A percentile compares a stretch with the other conserved stretches of the same genome.
phyloP scores from a whole-genome alignment of 2,797 vertebrate genomes.

The Bucorvus abyssinicus region DNA sequence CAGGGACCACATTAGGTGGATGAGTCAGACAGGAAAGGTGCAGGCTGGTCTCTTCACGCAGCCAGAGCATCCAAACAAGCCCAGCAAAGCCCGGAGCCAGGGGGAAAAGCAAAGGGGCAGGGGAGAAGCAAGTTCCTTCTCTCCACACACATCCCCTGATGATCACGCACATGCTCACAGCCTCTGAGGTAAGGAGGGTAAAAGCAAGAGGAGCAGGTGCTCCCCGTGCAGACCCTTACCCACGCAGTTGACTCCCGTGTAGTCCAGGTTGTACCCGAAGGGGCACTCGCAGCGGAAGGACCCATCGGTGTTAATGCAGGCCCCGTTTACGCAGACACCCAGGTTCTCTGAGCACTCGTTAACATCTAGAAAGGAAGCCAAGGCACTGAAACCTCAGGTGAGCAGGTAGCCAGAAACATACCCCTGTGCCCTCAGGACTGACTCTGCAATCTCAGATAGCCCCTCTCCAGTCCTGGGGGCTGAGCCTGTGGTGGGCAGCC shows the following conservation, averaged over 20 bases:
- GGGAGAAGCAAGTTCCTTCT: not conserved
- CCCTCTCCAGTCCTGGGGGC: not conserved
- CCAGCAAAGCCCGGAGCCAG: not conserved
- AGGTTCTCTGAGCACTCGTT: constrained; percentile 92
- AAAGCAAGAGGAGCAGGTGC: not conserved
- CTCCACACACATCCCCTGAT: not conserved
- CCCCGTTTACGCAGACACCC: constrained; percentile 86
- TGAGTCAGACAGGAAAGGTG: not conserved
- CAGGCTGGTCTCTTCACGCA: not conserved
- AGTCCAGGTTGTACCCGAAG: constrained; percentile 92
- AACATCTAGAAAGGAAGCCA: constrained; percentile 77
- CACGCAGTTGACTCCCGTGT: constrained; percentile 88
- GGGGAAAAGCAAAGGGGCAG: not conserved
- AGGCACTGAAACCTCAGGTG: not conserved
- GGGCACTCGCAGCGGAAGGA: constrained; percentile 97
- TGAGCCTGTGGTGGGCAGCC: not conserved
- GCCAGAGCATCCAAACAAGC: not conserved
- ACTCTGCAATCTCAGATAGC: not conserved
- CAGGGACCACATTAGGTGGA: not conserved
- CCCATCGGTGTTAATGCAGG: constrained; percentile 93
- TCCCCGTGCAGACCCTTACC: constrained; percentile 76
- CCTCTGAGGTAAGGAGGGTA: accelerated
- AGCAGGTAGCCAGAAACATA: accelerated
- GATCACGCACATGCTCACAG: accelerated
- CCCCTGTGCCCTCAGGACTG: not conserved